These are phyloP conservation scores for Strigamia transsilvanica DNA, from an alignment of 2,888 invertebrate species.

Conservation along the genomic window DNA sequence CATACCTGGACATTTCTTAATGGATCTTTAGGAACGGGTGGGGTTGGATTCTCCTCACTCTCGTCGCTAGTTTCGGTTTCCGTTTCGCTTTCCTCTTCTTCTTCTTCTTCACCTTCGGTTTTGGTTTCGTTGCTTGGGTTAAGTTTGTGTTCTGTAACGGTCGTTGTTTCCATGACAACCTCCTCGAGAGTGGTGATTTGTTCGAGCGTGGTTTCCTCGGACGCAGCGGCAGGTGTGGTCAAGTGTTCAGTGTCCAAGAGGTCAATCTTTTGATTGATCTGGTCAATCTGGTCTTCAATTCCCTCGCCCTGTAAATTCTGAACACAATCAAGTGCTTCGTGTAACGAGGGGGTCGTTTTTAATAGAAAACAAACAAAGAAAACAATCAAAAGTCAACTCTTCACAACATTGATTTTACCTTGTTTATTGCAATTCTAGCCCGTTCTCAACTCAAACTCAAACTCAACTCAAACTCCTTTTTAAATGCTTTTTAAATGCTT, in stretches of 20 bases:
- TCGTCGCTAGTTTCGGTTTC: not conserved
- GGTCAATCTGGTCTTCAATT: not conserved
- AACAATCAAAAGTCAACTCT: conserved; percentile 5
- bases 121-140: not conserved
- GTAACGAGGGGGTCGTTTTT: not conserved
- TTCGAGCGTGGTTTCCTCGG: conserved; percentile 27
- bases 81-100: conserved; percentile 18
- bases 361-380: not conserved
- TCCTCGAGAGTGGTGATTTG: not conserved
- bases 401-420: not conserved
- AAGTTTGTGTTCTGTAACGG: not conserved
- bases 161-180: not conserved
- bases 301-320: conserved; percentile 27
- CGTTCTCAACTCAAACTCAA: no score
- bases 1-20: conserved; percentile 52
- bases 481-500: no score
- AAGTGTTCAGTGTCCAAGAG: not conserved
- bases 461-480: not conserved
- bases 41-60: conserved; percentile 40
- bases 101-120: not conserved
- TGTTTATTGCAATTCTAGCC: conserved; percentile 2
- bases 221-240: not conserved
- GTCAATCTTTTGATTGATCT: not conserved
- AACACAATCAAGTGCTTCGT: conserved; percentile 35
- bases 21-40: conserved; percentile 14